Base-by-base conservation (phyloP, 2,888 invertebrate genomes). In the Spodoptera exigua region DNA sequence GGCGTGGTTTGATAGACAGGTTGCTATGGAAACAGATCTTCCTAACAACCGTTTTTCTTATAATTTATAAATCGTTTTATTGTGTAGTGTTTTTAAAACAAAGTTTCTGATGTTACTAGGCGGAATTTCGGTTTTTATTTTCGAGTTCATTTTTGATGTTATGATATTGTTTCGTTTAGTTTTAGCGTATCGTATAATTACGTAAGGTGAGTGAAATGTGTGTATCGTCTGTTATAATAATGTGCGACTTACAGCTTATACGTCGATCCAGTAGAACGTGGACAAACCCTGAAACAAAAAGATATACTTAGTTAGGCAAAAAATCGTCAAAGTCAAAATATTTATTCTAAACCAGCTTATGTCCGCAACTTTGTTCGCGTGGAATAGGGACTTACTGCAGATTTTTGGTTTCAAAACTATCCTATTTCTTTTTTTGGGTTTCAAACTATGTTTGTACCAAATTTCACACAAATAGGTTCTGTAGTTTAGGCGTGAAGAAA, bases 261-360 rank as follows among this genome's bases (percentile, higher is more conserved):
- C 7, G 14, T 12, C 34, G 45, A 12, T 0, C 55, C n/a, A 34
- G 18, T 14, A 2, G 46, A 37, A 2, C 2, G 14, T 32, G 0
- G 45, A 10, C 1, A 11, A 17, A 16, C 62, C 52, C 66, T 67
- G 63, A 27, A 67, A 67, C 47, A 68, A 66, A 55, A n/a, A 47
- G 54, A 55, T 2, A 2, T 18, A 12, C 7, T 44, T 16, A 55
- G 3, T 12, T n/a, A 17, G 21, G 5, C 21, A 2, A 21, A 21
- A 5, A 1, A 21, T 21, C 21, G 2, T 21, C 21, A 21, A 21
- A 5, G 21, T n/a, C n/a, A n/a, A n/a, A n/a, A n/a, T n/a, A n/a
- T n/a, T n/a, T n/a, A n/a, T n/a, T n/a, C n/a, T n/a, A n/a, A n/a
- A n/a, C n/a, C n/a, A n/a, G n/a, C n/a, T n/a, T n/a, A n/a, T n/a